Conservation (phyloP, 2,888 invertebrate genomes). For the Cacoxenus indagator region DNA sequence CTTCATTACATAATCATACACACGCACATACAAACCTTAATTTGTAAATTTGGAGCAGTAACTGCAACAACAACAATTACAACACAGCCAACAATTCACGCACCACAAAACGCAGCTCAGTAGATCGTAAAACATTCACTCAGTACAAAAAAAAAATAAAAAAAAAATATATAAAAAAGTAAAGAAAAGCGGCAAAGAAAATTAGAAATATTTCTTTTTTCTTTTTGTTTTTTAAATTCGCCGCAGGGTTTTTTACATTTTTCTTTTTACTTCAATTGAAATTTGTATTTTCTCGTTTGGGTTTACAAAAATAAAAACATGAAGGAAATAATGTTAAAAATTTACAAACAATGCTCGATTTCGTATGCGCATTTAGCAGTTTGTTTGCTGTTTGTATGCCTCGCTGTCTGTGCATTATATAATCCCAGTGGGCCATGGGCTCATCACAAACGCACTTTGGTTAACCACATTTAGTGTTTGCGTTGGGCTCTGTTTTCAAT, state of each 20-base stretch:
- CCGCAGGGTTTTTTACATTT: background rate
- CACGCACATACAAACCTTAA: background rate
- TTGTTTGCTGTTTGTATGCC: background rate
- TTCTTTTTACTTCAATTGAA: background rate
- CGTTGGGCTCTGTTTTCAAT: background rate
- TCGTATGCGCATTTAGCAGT: conserved; percentile 6
- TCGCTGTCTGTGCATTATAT: background rate
- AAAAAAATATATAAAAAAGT: too few relatives aligned
- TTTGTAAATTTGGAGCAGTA: background rate
- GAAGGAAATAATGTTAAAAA: background rate
- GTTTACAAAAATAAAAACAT: background rate
- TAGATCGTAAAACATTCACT: too few relatives aligned
- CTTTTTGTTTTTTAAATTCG: background rate
- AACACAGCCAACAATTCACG: background rate
- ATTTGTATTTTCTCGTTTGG: background rate
- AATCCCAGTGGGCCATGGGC: background rate
- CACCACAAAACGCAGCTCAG: background rate
- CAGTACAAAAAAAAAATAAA: conserved; percentile 47
- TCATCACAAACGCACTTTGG: background rate
- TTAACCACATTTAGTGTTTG: background rate
- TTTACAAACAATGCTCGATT: conserved; percentile 15
- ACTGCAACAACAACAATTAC: background rate
- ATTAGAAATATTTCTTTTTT: conserved; percentile 57
- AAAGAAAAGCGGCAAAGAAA: too few relatives aligned
- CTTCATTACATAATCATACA: background rate